Evolutionary conservation across 1,140 invertebrate species (phyloP), one percentile per base, ranked within the genome.

Genomic region (Cryptotermes secundus): DNA sequence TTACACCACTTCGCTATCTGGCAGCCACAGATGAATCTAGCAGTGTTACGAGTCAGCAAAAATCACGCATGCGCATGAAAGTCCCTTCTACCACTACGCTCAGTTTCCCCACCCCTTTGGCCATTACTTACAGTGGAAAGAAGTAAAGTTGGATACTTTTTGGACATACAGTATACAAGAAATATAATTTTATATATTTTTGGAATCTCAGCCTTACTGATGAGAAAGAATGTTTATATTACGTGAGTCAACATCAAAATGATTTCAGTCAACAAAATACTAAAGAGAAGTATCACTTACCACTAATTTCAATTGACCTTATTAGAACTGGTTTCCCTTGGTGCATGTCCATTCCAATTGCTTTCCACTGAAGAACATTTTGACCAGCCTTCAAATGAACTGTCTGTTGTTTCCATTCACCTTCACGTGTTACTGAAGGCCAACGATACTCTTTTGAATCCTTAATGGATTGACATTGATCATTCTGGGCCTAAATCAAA

Each of bases 361-460:
- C 91, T 86, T 90, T 90, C 92, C 92, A 92, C 82, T 90, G 90
- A 16, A 92, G 87, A 53, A 92, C 90, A 87, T 92, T 92, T 38
- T 90, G 87, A 10, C 92, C 92, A 16, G 88, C 87, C 59, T 90
- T 89, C 81, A 92, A 86, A 2, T 88, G 85, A 7, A 92, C 89
- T 81, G 87, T 88, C 79, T 88, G 87, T 38, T 88, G 90, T 85
- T 88, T 86, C 91, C 91, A 92, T 83, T 90, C 87, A 16, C 91
- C 91, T 85, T 92, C 91, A 42, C 89, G 88, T 2, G 92, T 92
- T 19, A 88, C 83, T 9, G 88, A 86, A 4, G 91, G 91, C 90
- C 90, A 92, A 79, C 88, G 88, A 83, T 88, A 89, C 45, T 88
- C 88, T 80, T 91, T 88, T n/a, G 89, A 87, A 34, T 91, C 89